Evolutionary conservation across 2,888 invertebrate genomes (phyloP).

Genomic region (Orchesella flavescens): DNA sequence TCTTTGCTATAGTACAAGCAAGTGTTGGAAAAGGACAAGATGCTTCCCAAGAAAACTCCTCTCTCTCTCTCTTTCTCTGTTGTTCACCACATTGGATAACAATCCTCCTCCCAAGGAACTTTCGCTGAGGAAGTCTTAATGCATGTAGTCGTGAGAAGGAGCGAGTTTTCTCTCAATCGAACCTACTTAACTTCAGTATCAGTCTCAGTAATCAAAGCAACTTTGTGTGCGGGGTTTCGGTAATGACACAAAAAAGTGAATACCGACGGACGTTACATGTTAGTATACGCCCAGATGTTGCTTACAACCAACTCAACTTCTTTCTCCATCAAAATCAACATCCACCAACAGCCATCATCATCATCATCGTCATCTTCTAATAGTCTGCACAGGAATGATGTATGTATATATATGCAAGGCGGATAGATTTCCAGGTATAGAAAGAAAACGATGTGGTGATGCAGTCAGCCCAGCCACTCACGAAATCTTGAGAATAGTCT

Average conservation of each 20-base stretch:
- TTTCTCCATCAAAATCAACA: neutral
- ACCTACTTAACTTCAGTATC: constrained; percentile 50
- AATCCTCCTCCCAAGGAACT: no score
- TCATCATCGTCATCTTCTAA: neutral
- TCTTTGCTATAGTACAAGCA: no score
- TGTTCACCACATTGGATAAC: no score
- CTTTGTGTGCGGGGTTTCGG: constrained; percentile 19
- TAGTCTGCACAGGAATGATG: neutral
- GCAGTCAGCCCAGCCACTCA: no score
- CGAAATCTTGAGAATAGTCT: no score
- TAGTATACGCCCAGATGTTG: neutral
- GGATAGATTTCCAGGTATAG: neutral
- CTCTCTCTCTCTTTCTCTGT: no score
- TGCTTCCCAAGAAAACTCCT: no score
- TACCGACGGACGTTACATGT: neutral
- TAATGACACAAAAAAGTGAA: constrained; percentile 9
- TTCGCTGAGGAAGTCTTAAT: no score
- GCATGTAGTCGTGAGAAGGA: neutral
- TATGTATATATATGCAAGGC: neutral
- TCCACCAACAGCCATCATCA: neutral
- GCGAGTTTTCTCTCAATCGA: constrained; percentile 24
- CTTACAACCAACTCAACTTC: constrained; percentile 1
- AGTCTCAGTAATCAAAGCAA: constrained; percentile 60
- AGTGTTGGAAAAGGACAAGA: no score
- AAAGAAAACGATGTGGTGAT: neutral